A percentile compares a stretch with the other conserved stretches of the same genome.
These are phyloP conservation scores for Mesoclemmys tuberculata DNA, from an alignment of 2,113 vertebrate genomes.

Conservation along the genomic window DNA sequence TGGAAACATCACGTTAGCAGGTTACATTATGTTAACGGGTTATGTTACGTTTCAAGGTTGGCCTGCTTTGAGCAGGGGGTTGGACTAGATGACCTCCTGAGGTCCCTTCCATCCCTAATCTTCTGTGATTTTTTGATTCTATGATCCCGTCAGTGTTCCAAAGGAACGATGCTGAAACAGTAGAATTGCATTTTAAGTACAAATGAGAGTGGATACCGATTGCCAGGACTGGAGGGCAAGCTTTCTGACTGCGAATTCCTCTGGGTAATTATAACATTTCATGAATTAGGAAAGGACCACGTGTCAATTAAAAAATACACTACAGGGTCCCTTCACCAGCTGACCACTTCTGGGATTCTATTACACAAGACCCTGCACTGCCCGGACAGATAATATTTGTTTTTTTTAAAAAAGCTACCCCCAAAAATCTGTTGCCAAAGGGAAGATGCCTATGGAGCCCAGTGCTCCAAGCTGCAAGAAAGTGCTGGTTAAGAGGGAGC, in stretches of 20 bases:
- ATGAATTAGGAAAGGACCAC: not conserved
- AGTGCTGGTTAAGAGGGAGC: not conserved
- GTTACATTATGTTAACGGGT: no score
- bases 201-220: not conserved
- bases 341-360: not conserved
- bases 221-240: not conserved
- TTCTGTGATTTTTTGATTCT: no score
- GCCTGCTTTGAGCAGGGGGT: no score
- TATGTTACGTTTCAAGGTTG: no score
- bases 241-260: not conserved
- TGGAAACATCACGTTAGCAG: no score
- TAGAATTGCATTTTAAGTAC: not conserved
- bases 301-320: not conserved
- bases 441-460: not conserved
- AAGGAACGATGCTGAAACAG: not conserved
- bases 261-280: not conserved
- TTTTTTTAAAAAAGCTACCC: not conserved
- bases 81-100: no score
- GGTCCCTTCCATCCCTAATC: no score
- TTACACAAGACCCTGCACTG: not conserved
- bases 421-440: not conserved
- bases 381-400: not conserved
- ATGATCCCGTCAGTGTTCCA: not conserved
- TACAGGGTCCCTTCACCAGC: not conserved
- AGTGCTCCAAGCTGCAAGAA: not conserved